Base-by-base conservation (phyloP, 2,113 vertebrate species). In the Sylvia atricapilla region DNA sequence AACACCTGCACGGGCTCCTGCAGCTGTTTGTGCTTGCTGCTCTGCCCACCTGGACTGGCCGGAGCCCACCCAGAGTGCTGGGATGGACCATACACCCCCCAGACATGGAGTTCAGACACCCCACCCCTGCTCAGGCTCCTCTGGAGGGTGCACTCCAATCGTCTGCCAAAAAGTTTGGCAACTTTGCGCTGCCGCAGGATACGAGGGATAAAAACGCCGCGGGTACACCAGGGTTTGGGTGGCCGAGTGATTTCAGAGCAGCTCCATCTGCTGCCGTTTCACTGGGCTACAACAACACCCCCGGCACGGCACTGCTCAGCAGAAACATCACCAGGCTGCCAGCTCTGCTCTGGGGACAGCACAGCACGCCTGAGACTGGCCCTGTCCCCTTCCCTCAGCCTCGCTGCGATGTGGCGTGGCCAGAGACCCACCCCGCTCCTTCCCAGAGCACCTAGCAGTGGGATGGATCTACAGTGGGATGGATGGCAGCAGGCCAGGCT, bases 331-430 rank as follows among this genome's bases (percentile, higher is more conserved):
- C 12, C 0, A 2, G 53, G 58, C 63, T 53, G 77, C 31, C 4
- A 3, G 69, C 80, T 46, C 74, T 2, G 5, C 78, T 39, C 64
- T 2, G 1, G 6, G 37, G 28, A 30, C 9, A 3, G 56, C 7
- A 17, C 13, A 6, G 25, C 28, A 64, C 4, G 7, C 31, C 43
- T 4, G 46, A 53, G 20, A 27, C 39, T 2, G 13, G 21, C 58
- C 72, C 39, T 2, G 13, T 33, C 63, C 63, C 39, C 35, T 41
- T 22, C 33, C 58, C 46, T 63, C 25, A 13, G 49, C 55, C 33
- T 66, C 3, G 0, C 55, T 0, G 0, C 0, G 2, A 33, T 1
- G 5, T 41, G n/a, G 23, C 2, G 0, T 2, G 0, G 18, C 7
- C 25, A 82, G 12, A 50, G 11, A 43, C 23, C 4, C 16, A 55